A percentile compares a stretch with the other conserved stretches of the same genome.
These are phyloP conservation scores for Bellardia pandia DNA, from an alignment of 2,888 invertebrate genomes.

Conservation along the genomic window DNA sequence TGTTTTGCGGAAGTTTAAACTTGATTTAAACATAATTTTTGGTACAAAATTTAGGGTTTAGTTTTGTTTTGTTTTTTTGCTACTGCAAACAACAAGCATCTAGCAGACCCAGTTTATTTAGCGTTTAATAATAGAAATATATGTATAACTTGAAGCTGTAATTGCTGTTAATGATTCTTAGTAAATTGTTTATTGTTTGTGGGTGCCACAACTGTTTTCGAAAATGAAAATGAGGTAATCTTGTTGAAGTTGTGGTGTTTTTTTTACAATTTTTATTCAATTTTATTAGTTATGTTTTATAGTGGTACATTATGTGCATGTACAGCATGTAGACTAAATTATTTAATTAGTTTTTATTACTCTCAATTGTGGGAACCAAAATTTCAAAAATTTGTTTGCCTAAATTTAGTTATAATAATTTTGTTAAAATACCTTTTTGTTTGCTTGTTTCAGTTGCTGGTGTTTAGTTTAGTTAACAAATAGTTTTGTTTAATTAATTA, in stretches of 20 bases:
- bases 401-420: too few species aligned
- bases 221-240: neutral
- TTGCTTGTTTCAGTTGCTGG: neutral
- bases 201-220: too few species aligned
- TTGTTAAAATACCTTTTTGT: neutral
- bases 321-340: neutral
- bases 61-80: neutral
- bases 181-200: neutral
- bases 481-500: neutral
- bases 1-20: constrained; percentile 7
- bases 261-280: neutral
- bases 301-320: too few species aligned
- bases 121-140: neutral
- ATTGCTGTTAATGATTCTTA: constrained; percentile 7
- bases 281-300: too few species aligned
- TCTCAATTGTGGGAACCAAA: constrained; percentile 11
- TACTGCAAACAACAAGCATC: neutral
- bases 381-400: too few species aligned
- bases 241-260: neutral
- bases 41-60: neutral
- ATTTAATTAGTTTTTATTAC: constrained; percentile 7
- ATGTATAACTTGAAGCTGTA: neutral
- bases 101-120: neutral
- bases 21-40: neutral
- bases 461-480: neutral